These are phyloP conservation scores for Linyphia triangularis DNA, from an alignment of 2,888 invertebrate genomes.

Conservation along the genomic window DNA sequence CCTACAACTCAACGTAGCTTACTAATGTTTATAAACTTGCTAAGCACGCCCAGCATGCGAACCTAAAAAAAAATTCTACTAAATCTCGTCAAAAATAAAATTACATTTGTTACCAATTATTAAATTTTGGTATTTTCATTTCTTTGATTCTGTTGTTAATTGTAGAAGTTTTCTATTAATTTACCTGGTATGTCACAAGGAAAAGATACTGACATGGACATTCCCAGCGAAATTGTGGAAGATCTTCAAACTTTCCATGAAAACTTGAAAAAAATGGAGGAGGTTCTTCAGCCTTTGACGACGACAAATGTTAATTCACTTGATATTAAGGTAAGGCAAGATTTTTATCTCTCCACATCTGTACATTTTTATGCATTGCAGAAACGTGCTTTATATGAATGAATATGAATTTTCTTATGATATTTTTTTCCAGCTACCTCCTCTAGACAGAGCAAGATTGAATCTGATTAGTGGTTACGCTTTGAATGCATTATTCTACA, in stretches of 20 bases:
- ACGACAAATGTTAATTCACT: constrained; percentile 45
- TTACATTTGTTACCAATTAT: no score
- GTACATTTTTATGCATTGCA: no score
- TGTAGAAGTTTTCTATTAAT: no score
- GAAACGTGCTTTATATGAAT: no score
- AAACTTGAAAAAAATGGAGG: constrained; percentile 34
- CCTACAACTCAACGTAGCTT: no score
- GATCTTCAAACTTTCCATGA: constrained; percentile 58
- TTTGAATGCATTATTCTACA: constrained; percentile 73
- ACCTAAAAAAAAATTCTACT: no score
- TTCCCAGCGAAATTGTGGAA: constrained; percentile 54
- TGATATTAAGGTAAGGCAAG: constrained; percentile 31
- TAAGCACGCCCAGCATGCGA: no score
- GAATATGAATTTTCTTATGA: not conserved
- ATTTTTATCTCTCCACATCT: no score
- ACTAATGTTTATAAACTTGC: no score
- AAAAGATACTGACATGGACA: constrained; percentile 8
- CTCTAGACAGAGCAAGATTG: constrained; percentile 65
- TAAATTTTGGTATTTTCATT: no score
- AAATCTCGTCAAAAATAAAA: no score
- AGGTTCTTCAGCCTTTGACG: constrained; percentile 28
- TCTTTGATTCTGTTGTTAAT: no score
- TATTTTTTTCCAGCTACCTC: constrained; percentile 37
- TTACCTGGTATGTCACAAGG: not conserved
- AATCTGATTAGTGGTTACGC: constrained; percentile 65